Percentiles rank a stretch among this genome's conserved stretches.
phyloP scores from a whole-genome alignment of 2,113 vertebrate species.

The Xenopus borealis region DNA sequence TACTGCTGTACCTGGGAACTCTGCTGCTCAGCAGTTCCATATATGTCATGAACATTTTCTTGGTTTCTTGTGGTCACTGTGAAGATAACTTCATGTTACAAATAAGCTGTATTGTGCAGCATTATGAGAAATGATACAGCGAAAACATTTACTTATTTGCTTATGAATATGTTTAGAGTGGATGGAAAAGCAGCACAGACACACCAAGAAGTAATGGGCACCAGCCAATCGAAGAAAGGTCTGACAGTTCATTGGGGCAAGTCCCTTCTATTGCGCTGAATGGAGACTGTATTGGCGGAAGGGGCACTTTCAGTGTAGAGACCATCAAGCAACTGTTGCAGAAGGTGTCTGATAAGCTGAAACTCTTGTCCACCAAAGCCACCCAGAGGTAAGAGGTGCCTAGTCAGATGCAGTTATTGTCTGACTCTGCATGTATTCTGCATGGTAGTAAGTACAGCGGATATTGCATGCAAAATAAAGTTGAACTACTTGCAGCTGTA shows the following conservation, averaged over 20 bases:
- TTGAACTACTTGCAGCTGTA: no score
- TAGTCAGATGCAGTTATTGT: no score
- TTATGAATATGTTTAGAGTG: constrained; percentile 47
- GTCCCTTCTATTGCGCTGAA: constrained; percentile 50
- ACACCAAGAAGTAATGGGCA: constrained; percentile 82
- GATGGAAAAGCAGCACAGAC: constrained; percentile 60
- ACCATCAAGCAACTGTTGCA: constrained; percentile 72
- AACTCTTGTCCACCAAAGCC: constrained; percentile 67
- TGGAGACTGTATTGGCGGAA: constrained; percentile 48
- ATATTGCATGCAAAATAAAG: no score
- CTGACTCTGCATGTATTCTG: no score
- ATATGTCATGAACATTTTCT: no score
- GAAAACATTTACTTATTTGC: not conserved
- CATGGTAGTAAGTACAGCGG: no score
- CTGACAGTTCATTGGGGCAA: constrained; percentile 53
- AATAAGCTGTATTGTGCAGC: no score
- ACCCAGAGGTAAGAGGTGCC: constrained; percentile 65
- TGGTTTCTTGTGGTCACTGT: no score
- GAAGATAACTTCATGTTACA: no score
- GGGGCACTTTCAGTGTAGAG: constrained; percentile 64
- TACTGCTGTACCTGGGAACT: no score
- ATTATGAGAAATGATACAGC: no score
- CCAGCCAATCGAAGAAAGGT: constrained; percentile 68
- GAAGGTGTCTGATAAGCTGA: constrained; percentile 69
- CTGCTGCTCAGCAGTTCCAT: no score